Conservation (phyloP, 30 jellyfish, hydroid and myxozoan genomes). For the Sanderia malayensis region DNA sequence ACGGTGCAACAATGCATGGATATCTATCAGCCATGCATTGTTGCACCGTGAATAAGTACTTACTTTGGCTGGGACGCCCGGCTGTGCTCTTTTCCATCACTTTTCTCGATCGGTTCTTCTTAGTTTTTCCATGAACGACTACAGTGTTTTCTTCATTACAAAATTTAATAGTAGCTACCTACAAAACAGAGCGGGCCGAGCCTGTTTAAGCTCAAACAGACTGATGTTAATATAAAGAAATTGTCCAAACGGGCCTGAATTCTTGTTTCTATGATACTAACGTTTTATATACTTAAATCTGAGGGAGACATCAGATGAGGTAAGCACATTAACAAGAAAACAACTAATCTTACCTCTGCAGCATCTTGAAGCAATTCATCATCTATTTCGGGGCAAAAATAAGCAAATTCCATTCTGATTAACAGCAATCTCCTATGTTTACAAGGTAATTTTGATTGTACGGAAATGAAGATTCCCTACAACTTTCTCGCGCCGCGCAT, state of each 20-base stretch:
- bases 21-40: no score
- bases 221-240: no score
- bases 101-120: neutral
- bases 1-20: neutral
- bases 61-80: neutral
- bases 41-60: no score
- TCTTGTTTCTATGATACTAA: neutral
- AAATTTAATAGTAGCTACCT: constrained; percentile 21
- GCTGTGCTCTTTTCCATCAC: neutral
- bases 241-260: neutral
- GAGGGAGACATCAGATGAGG: neutral
- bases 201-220: neutral
- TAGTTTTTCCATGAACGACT: neutral
- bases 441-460: neutral
- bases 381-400: constrained; percentile 26
- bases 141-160: constrained; percentile 3
- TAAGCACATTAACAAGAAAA: neutral
- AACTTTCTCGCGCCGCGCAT: constrained; percentile 6
- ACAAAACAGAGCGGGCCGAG: neutral
- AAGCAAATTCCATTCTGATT: neutral
- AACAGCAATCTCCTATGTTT: neutral
- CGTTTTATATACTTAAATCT: no score
- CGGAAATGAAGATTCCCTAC: constrained; percentile 41
- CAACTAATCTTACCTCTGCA: constrained; percentile 16
- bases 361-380: constrained; percentile 34